Evolutionary conservation across 2,797 vertebrate genomes (phyloP).

Genomic region (Dallia pectoralis): DNA sequence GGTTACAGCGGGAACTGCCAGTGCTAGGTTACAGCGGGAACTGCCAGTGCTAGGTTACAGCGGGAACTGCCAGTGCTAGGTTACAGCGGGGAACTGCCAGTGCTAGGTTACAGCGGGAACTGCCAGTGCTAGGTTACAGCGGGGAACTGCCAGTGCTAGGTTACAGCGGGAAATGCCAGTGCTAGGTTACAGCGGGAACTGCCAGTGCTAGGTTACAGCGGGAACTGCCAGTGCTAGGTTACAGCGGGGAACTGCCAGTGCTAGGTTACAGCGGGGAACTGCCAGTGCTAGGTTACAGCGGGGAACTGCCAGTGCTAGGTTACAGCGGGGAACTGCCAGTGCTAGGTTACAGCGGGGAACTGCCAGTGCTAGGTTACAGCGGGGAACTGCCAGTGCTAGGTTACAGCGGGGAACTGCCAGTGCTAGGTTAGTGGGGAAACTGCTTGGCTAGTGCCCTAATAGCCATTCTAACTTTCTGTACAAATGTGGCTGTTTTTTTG

Average conservation of each 20-base stretch:
- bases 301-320: neutral
- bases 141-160: neutral
- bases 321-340: no score
- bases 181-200: no score
- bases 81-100: no score
- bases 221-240: neutral
- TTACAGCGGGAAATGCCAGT: no score
- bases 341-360: no score
- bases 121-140: neutral
- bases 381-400: neutral
- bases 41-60: neutral
- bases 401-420: no score
- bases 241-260: no score
- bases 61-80: neutral
- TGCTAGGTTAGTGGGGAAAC: neutral
- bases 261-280: no score
- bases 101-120: no score
- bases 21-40: neutral
- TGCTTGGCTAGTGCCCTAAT: neutral
- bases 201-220: neutral
- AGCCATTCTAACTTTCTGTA: neutral
- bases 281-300: neutral
- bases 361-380: neutral
- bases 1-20: no score
- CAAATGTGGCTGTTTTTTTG: neutral